Base-by-base conservation (phyloP, 2,888 invertebrate genomes). In the Drosophila dives region DNA sequence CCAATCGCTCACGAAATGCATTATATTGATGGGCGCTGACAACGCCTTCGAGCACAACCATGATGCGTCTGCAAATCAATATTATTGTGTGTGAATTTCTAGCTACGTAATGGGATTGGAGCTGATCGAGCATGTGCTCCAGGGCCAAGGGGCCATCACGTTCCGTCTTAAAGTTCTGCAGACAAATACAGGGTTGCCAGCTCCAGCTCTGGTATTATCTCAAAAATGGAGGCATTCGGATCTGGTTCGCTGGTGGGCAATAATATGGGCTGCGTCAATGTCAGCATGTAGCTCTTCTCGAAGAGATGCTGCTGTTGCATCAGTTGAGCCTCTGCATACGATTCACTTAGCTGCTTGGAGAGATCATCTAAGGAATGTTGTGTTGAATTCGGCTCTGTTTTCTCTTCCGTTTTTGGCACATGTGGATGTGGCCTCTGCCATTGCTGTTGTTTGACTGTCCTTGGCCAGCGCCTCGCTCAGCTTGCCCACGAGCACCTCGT, bases 41-140 rank as follows among this genome's bases (percentile, higher is more conserved):
- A 60, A 95, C 93, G 93, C 97, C 97, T 92, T 97, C 95, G 94
- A 97, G 94, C 78, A 96, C 86, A 11, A 98, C 97, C 95, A 98
- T 95, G 55, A 97, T 94, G 71, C 93, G 91, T 91, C 97, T 97
- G 34, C 12, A 12, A 8, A 20, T 8, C 8, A 15, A 4, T 2
- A n/a, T 15, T 1, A n/a, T 33, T 10, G 7, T 53, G 26, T 1
- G 12, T 50, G 1, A 5, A n/a, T 5, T 2, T 11, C 0, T 2
- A 6, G 29, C 0, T 2, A 99, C 95, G 92, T 96, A 98, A 81
- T 95, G 95, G 0, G 99, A 99, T 55, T 94, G 94, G 7, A 96
- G 90, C 49, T 95, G 94, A 51, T 95, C 94, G 61, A 98, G 93
- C 12, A 95, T 95, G 64, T 94, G 94, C 77, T 96, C 95, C 34